Evolutionary conservation across 2,113 vertebrate genomes (phyloP).

Genomic region (Malurus cyaneus): DNA sequence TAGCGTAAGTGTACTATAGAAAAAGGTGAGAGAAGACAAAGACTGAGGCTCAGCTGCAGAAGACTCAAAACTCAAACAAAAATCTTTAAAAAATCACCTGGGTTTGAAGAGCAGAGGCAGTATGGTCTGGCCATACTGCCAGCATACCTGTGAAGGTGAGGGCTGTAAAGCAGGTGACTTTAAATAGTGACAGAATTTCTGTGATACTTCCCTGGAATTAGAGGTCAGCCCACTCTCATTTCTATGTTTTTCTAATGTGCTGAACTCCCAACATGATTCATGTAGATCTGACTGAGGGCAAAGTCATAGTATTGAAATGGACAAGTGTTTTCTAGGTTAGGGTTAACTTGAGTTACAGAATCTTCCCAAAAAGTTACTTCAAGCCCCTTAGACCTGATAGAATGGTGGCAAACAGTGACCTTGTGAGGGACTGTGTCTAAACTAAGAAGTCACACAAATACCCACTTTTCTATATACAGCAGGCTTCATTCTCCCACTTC

Average conservation of each 20-base stretch:
- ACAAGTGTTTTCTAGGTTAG: neutral
- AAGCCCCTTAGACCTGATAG: neutral
- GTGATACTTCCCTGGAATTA: neutral
- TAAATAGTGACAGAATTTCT: neutral
- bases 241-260: neutral
- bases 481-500: neutral
- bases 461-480: neutral
- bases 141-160: neutral
- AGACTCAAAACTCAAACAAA: neutral
- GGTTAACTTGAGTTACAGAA: neutral
- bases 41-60: neutral
- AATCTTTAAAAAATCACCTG: accelerated
- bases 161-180: neutral
- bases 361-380: neutral
- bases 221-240: neutral
- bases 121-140: too few species aligned
- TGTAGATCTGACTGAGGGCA: neutral
- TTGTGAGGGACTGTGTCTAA: neutral
- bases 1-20: neutral
- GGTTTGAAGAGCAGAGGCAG: neutral
- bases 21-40: neutral
- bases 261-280: neutral
- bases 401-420: neutral
- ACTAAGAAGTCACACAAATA: neutral
- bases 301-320: neutral